Evolutionary conservation across 1,140 invertebrate genomes (phyloP).

Genomic region (Panagrolaimus sp.): DNA sequence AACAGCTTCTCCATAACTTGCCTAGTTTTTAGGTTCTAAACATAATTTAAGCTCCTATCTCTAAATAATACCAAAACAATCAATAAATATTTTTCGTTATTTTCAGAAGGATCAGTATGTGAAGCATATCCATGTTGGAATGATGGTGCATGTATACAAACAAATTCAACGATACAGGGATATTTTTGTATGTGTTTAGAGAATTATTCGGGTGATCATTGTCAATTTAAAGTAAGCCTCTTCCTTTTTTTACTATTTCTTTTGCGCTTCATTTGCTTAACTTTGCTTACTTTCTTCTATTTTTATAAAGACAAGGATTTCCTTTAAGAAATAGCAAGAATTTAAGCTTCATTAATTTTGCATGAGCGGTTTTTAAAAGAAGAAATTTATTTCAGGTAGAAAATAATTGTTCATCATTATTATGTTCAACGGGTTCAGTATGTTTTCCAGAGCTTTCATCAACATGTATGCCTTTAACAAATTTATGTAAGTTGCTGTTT

Average conservation of each 20-base stretch:
- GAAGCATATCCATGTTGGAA: slow-evolving; percentile 31
- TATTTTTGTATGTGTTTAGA: slow-evolving; percentile 27
- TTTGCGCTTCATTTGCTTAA: neutral
- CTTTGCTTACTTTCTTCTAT: neutral
- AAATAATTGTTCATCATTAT: neutral
- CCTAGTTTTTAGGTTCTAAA: no score
- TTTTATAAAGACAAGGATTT: no score
- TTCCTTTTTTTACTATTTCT: no score
- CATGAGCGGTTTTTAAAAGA: no score
- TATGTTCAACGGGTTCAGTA: neutral
- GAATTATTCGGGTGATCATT: slow-evolving; percentile 23
- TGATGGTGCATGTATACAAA: slow-evolving; percentile 25
- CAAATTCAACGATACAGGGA: neutral
- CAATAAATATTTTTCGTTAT: no score
- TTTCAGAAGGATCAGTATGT: slow-evolving; percentile 27
- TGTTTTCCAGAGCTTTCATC: slow-evolving; percentile 7
- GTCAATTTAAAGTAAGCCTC: slow-evolving; percentile 20
- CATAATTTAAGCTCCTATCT: no score
- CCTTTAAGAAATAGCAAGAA: no score
- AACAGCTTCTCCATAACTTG: no score
- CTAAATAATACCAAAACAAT: no score
- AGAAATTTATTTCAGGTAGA: neutral
- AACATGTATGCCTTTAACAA: slow-evolving; percentile 3
- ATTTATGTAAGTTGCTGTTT: slow-evolving; percentile 14
- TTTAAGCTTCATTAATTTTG: neutral